Base-by-base conservation (phyloP, 2,113 vertebrate species). In the Myotis davidii region DNA sequence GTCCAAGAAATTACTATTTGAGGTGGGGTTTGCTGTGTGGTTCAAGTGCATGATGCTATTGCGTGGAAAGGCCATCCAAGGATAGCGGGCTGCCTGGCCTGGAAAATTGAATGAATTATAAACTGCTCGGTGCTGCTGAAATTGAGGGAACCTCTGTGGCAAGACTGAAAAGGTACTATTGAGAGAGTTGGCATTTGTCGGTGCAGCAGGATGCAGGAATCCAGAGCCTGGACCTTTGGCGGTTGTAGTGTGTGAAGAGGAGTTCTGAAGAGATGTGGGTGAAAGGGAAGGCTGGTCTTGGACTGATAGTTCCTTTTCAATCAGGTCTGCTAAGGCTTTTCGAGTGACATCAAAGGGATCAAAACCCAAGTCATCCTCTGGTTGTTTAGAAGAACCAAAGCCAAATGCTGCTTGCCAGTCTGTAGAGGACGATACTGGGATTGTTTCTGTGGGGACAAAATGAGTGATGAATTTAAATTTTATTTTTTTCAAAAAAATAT, bases 341-440 rank as follows among this genome's bases (percentile, higher is more conserved):
- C 99, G 99, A 93, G 99, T 99, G 98, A 99, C 99, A 96, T 99
- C 99, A 86, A 99, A 99, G n/a, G 99, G 99, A 98, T 99, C 99
- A 96, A 99, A 99, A 97, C 99, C 99, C 96, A 99, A 99, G 98
- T 99, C 99, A 86, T 99, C 99, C 97, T 99, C 99, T 98, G 99
- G 99, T 95, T 99, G 99, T 98, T 99, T 99, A 96, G 99, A 99
- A 90, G 99, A 99, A 98, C 99, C 99, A 96, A 99, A 99, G 97
- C 99, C 99, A 94, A 99, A 99, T 21, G 99, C 99, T 21, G 99
- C 99, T 99, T 99, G 99, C 99, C 99, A 99, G 99, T 99, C 99
- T 98, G 99, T 99, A 95, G 99, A 99, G 64, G 99, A 99, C 23
- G 99, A 99, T 95, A 99, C 99, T 93, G 99, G 99, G 98, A 99